Evolutionary conservation across 2,797 vertebrate species (phyloP).

Genomic region (Tenualosa ilisha): DNA sequence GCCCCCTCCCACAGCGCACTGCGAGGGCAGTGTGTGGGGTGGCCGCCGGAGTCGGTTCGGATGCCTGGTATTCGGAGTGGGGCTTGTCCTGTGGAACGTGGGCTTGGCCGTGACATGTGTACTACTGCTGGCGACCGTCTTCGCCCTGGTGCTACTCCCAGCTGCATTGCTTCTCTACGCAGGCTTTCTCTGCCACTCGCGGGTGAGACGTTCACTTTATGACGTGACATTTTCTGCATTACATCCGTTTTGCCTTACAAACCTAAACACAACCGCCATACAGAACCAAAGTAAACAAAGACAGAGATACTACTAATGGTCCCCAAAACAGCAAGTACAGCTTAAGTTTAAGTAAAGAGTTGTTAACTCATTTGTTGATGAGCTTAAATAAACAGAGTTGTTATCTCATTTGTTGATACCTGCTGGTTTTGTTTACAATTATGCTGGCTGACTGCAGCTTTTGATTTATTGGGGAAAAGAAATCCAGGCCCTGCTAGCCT

Average conservation of each 20-base stretch:
- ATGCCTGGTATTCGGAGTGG: constrained; percentile 65
- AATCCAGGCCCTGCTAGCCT: neutral
- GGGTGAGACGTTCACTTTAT: constrained; percentile 61
- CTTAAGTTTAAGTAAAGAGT: too few species aligned
- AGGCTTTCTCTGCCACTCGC: constrained; percentile 78
- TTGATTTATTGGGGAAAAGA: too few species aligned
- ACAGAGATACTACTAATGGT: neutral
- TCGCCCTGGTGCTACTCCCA: constrained; percentile 71
- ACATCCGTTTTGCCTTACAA: neutral
- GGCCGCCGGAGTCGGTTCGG: constrained; percentile 62
- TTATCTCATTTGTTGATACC: neutral
- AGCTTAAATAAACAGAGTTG: too few species aligned
- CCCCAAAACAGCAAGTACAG: neutral
- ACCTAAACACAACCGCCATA: constrained; percentile 50
- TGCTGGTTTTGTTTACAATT: neutral
- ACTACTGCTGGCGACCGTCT: constrained; percentile 67
- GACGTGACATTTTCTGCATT: neutral
- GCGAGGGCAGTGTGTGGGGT: constrained; percentile 69
- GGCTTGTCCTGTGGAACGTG: constrained; percentile 71
- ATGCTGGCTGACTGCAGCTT: neutral
- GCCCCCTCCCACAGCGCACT: constrained; percentile 73
- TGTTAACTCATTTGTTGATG: neutral
- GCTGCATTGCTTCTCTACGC: constrained; percentile 71
- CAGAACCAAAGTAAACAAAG: constrained; percentile 57
- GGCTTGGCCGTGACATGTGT: constrained; percentile 55